Conservation (phyloP, 2,797 vertebrate genomes). For the Arnoldichthys spilopterus region DNA sequence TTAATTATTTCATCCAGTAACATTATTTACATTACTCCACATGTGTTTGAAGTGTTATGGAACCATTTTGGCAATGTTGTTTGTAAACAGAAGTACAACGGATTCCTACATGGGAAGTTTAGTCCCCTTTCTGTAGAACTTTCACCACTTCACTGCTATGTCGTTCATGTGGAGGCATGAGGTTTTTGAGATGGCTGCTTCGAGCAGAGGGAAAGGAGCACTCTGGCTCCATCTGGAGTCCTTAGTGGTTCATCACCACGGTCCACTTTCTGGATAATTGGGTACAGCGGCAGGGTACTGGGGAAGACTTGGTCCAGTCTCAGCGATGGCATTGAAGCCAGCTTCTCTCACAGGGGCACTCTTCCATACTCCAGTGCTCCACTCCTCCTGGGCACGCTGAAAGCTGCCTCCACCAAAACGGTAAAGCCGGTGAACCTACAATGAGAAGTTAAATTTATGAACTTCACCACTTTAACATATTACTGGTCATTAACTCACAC, state of each 20-base stretch:
- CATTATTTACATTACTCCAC: neutral
- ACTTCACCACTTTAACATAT: neutral
- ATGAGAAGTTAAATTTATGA: neutral
- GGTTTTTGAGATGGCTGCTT: slow-evolving; percentile 1
- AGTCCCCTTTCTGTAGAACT: slow-evolving; percentile 10
- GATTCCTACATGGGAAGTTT: neutral
- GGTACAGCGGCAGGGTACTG: slow-evolving; percentile 90
- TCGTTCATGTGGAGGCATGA: slow-evolving; percentile 18
- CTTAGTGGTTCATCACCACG: slow-evolving; percentile 76
- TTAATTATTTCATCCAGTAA: slow-evolving; percentile 14
- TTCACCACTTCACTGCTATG: slow-evolving; percentile 23
- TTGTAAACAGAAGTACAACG: slow-evolving; percentile 23
- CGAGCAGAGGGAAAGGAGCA: slow-evolving; percentile 3
- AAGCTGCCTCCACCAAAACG: slow-evolving; percentile 90
- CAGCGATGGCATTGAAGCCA: slow-evolving; percentile 83
- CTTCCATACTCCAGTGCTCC: slow-evolving; percentile 88
- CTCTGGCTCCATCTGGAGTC: slow-evolving; percentile 67
- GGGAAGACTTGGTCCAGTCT: slow-evolving; percentile 82
- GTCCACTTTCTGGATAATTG: slow-evolving; percentile 84
- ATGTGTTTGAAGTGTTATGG: neutral
- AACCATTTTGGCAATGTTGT: slow-evolving; percentile 9
- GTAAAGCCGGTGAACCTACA: slow-evolving; percentile 90
- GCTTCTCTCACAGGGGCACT: slow-evolving; percentile 83
- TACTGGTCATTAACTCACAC: neutral
- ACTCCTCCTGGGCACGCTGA: slow-evolving; percentile 90